Evolutionary conservation across 2,797 vertebrate species (phyloP), one percentile per base, ranked within the genome.

Genomic region (Ctenopoma kingsleyae): DNA sequence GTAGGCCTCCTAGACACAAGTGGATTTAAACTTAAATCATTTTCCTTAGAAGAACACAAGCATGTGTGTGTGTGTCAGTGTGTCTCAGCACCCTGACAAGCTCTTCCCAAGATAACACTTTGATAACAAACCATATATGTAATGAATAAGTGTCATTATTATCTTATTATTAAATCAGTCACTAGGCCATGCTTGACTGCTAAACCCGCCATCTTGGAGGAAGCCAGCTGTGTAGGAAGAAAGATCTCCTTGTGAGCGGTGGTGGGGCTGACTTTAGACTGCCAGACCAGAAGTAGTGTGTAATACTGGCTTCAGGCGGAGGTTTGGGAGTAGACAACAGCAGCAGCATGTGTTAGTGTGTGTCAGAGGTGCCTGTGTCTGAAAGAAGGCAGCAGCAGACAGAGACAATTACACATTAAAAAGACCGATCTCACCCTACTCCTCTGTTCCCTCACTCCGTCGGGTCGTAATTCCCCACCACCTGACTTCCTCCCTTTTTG

Each of bases 401-500:
- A 56, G 32, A 74, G 62, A 86, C 67, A 78, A 71, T 81, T 59
- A 19, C n/a, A 53, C 73, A 66, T 69, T 47, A 20, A 85, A 88
- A 80, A 78, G 60, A 71, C 62, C 36, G 61, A 77, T 76, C 85
- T 58, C 27, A 16, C 59, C 76, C 46, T 1, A 5, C 60, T 76
- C 61, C 76, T 67, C 70, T 76, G 68, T 80, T 72, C 76, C 60
- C 75, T 88, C 74, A 52, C 66, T 85, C 60, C 68, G 54, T 80
- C 63, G 12, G 83, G 76, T 84, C 74, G 71, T 92, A 92, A 91
- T 88, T 92, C 88, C 90, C 74, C 73, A 74, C 68, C 11, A 46
- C 85, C 85, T 71, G 73, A 83, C 85, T 92, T 91, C 90, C 90
- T 90, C 89, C 88, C 81, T 90, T 90, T 91, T 91, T 86, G 86